Conservation (phyloP, 1,140 invertebrate genomes). For the Zelostemma sp. region DNA sequence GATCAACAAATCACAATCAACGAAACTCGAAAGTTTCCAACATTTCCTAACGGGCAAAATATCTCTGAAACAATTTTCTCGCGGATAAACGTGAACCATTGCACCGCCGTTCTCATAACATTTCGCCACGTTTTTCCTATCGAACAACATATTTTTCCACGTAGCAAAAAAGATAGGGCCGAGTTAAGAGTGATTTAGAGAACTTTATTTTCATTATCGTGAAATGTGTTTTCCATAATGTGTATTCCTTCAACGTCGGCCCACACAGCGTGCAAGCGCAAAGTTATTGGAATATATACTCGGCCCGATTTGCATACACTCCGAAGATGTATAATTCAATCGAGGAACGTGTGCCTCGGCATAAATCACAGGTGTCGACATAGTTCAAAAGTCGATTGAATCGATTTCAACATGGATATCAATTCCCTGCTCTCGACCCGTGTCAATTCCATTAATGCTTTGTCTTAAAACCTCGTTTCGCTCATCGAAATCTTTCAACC, state of each 20-base stretch:
- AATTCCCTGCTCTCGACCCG: conserved; percentile 26
- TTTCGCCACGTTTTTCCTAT: not conserved
- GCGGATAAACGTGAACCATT: too few relatives aligned
- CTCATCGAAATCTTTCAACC: too few relatives aligned
- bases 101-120: too few relatives aligned
- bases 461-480: too few relatives aligned
- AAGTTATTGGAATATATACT: conserved; percentile 20
- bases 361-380: conserved; percentile 33
- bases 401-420: conserved; percentile 11
- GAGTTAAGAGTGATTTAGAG: conserved; percentile 25
- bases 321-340: conserved; percentile 25
- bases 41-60: not conserved
- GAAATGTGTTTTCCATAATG: conserved; percentile 17
- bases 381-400: conserved; percentile 37
- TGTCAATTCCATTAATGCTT: too few relatives aligned
- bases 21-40: too few relatives aligned
- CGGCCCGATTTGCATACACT: conserved; percentile 30
- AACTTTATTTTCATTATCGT: conserved; percentile 14
- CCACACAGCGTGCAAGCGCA: conserved; percentile 7
- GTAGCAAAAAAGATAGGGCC: not conserved
- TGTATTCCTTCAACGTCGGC: conserved; percentile 16
- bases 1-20: too few relatives aligned
- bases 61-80: conserved; percentile 9
- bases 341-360: not conserved
- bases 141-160: too few relatives aligned